Base-by-base conservation (phyloP, 2,113 vertebrate genomes). In the Macaca mulatta region DNA sequence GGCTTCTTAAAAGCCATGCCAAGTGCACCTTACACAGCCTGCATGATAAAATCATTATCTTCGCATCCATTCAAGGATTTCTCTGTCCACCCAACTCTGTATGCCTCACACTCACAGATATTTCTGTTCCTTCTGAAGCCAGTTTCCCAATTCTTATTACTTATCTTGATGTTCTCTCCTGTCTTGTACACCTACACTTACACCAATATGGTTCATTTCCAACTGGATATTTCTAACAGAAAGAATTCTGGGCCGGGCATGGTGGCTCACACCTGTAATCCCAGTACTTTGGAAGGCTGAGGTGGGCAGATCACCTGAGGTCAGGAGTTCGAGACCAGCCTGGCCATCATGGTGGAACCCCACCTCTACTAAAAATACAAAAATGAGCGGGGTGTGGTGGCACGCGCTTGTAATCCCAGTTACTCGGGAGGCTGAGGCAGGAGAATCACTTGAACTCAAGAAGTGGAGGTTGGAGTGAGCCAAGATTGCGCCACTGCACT, bases 111-210 rank as follows among this genome's bases (percentile, higher is more conserved):
- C 9, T 22, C 22, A 67, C 12, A 9, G 22, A n/a, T 3, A 52
- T 27, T 83, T 81, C 20, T 93, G 2, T 32, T 93, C 6, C 74
- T 78, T 57, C 40, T 89, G 18, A 83, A 87, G 50, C 13, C 40
- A 74, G 4, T 22, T 82, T 93, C 40, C 32, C 5, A n/a, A 61
- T 40, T 74, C n/a, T 93, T 89, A 72, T 25, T 74, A 70, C 9
- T 94, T 6, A 89, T 17, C 35, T 96, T 90, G 61, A 64, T 64
- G 14, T 18, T 88, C 30, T 92, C 70, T 89, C 30, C 50, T 88
- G 48, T 55, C 27, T 79, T 93, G n/a, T 70, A 74, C 32, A 23
- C 35, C 48, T 92, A 16, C 10, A 75, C 38, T 95, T 64, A 95
- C 2, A 93, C 38, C n/a, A 84, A 84, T 22, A 64, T 77, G 72